These are phyloP conservation scores for Epistrophe grossulariae DNA, from an alignment of 2,888 invertebrate species.

Conservation along the genomic window DNA sequence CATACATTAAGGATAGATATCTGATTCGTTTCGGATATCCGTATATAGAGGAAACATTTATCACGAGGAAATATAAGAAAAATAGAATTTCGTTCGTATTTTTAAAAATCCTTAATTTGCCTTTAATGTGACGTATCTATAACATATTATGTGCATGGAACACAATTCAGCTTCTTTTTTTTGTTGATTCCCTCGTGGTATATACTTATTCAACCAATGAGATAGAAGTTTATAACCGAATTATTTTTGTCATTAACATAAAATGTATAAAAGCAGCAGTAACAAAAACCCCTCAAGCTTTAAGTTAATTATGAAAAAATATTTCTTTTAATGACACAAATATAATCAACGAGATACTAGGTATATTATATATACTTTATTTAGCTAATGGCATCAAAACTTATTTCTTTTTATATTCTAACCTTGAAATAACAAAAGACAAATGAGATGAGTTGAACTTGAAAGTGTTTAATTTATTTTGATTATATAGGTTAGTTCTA, in stretches of 20 bases:
- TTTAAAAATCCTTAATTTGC: background rate
- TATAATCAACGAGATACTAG: background rate
- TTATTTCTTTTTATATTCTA: background rate
- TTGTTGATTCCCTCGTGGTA: background rate
- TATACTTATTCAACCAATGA: background rate
- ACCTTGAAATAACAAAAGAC: background rate
- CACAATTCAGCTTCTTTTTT: background rate
- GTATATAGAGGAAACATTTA: too few relatives aligned
- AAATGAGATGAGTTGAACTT: background rate
- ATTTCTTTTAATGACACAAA: constrained; percentile 20
- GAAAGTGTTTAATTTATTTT: background rate
- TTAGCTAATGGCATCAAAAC: background rate
- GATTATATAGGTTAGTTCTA: background rate
- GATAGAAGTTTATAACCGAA: background rate
- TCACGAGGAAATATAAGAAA: too few relatives aligned
- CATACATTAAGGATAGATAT: too few relatives aligned
- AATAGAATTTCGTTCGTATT: too few relatives aligned
- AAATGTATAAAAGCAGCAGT: background rate
- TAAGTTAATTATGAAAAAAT: constrained; percentile 35
- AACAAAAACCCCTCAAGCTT: background rate
- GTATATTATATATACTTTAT: background rate
- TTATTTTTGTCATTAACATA: background rate
- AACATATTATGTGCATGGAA: too few relatives aligned
- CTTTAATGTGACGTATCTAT: too few relatives aligned
- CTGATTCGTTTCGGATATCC: too few relatives aligned